These are phyloP conservation scores for Ceyx erithaca DNA, from an alignment of 2,797 vertebrate species.

Conservation along the genomic window DNA sequence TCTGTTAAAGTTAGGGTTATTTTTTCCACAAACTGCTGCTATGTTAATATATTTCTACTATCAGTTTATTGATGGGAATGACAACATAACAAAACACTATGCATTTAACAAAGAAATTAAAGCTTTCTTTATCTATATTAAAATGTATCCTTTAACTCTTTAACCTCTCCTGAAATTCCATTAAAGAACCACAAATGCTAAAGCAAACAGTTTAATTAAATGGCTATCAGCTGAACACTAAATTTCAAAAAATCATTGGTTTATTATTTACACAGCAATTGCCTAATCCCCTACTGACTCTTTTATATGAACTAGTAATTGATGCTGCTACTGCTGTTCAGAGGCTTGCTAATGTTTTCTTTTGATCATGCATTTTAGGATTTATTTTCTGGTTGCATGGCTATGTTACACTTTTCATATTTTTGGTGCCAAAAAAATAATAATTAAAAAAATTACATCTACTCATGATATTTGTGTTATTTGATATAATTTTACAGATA, in stretches of 20 bases:
- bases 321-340: background rate
- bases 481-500: background rate
- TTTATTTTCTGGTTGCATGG: background rate
- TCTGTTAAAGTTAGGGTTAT: background rate
- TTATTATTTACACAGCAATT: slow-evolving; percentile 37
- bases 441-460: background rate
- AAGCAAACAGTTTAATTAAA: slow-evolving; percentile 50
- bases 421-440: background rate
- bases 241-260: slow-evolving; percentile 5
- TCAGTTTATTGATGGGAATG: background rate
- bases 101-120: background rate
- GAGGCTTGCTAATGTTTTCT: background rate
- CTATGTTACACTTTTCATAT: background rate
- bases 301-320: background rate
- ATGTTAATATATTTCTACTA: background rate
- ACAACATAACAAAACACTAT: background rate
- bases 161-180: background rate
- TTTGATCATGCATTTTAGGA: slow-evolving; percentile 3
- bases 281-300: slow-evolving; percentile 21
- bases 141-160: background rate
- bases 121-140: background rate
- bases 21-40: background rate
- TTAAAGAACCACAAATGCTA: slow-evolving; percentile 3
- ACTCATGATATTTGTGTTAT: background rate
- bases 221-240: background rate